These are phyloP conservation scores for Rhinolophus ferrumequinum DNA, from an alignment of 2,113 vertebrate species.

Conservation along the genomic window DNA sequence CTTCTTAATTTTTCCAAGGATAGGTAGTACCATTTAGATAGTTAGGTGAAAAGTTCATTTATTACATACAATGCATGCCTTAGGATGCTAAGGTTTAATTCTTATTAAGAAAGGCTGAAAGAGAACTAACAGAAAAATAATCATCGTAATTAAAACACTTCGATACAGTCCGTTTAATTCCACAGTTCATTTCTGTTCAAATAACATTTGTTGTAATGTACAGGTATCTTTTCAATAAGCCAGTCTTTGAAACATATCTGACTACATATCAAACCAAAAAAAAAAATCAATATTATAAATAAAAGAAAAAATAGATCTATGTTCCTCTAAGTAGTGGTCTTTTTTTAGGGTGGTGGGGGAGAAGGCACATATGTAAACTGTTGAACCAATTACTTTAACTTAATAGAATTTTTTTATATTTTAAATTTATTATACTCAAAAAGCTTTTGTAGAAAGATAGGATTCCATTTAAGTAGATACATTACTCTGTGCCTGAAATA, in stretches of 20 bases:
- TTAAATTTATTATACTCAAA: slow-evolving; percentile 89
- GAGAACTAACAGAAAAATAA: neutral
- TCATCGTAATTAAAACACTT: neutral
- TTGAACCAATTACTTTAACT: slow-evolving; percentile 87
- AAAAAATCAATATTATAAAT: slow-evolving; percentile 65
- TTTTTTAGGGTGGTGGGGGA: slow-evolving; percentile 58
- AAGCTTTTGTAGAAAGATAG: slow-evolving; percentile 89
- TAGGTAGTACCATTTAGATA: neutral
- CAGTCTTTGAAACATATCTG: slow-evolving; percentile 42
- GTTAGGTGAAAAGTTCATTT: neutral
- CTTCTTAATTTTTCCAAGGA: slow-evolving; percentile 26
- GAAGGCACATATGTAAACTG: slow-evolving; percentile 86
- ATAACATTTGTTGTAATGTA: slow-evolving; percentile 29
- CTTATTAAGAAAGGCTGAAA: slow-evolving; percentile 1
- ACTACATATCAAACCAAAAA: neutral
- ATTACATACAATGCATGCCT: neutral
- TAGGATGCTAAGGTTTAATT: slow-evolving; percentile 21
- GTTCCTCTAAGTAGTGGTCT: slow-evolving; percentile 73
- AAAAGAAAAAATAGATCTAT: slow-evolving; percentile 72
- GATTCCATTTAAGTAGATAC: slow-evolving; percentile 91
- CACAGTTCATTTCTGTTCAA: slow-evolving; percentile 31
- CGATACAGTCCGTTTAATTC: neutral
- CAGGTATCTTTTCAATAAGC: slow-evolving; percentile 57
- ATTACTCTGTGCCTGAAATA: slow-evolving; percentile 89
- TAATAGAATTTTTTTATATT: slow-evolving; percentile 86